Evolutionary conservation across 2,113 vertebrate species (phyloP), one percentile per base, ranked within the genome.

Genomic region (Malurus melanocephalus): DNA sequence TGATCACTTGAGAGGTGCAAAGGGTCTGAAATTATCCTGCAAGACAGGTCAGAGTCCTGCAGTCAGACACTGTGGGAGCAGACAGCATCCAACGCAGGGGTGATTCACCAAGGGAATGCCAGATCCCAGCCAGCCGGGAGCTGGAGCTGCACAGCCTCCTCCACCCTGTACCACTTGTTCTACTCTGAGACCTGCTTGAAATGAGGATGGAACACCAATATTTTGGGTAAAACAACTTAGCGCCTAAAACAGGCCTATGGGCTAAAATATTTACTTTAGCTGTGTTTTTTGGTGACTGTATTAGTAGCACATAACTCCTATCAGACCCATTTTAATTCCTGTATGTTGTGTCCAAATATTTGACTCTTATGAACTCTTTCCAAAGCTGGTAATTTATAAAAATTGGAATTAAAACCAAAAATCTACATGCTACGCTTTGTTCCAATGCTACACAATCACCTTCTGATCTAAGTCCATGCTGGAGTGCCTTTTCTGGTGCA

Each of bases 111-210:
- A 33, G 23, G 52, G 22, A 65, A 46, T 26, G 16, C 6, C 59
- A 60, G 42, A 26, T 45, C 55, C 52, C 59, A 23, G n/a, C 13
- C 10, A 85, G 56, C 42, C 51, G 5, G 0, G 7, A 64, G 65
- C 51, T 83, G 33, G 14, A 60, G 26, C 20, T 88, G 43, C 43
- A 67, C 57, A 40, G 46, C 27, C 45, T 71, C 40, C 52, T 52
- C 66, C 38, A n/a, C 20, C 33, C n/a, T 1, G 0, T 4, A 24
- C 17, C 32, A 2, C 21, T 20, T 18, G 4, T 4, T n/a, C 38
- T 3, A 16, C 9, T 20, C 20, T 27, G 28, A 23, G 28, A 15
- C 16, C 23, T 65, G 16, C 27, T 49, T 6, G 6, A 38, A 72
- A 69, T 9, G 53, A 51, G 7, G 53, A 57, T 1, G 10, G 3